Evolutionary conservation across 2,797 vertebrate genomes (phyloP).

Genomic region (Poecilia gillii): DNA sequence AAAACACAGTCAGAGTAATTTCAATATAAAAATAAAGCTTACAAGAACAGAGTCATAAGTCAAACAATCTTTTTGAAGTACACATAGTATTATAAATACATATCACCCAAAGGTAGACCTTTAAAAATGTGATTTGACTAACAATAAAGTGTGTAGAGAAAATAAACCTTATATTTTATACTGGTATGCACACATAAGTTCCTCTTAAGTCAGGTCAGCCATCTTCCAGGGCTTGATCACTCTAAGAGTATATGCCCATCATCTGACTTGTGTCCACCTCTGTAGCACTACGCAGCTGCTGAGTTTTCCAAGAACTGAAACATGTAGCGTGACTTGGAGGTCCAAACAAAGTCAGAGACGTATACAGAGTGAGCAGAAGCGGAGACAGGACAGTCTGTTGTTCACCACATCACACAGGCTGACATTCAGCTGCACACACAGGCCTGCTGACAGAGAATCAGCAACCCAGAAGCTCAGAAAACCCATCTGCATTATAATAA

Average conservation of each 20-base stretch:
- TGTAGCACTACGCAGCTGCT: not conserved
- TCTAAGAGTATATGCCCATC: not conserved
- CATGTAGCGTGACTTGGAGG: not conserved
- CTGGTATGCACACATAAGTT: not conserved
- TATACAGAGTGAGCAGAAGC: not conserved
- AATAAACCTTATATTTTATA: not conserved
- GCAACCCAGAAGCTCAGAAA: not conserved
- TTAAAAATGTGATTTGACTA: not conserved
- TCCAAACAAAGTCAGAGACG: not conserved
- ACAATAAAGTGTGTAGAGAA: not conserved
- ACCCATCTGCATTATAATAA: not conserved
- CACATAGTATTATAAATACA: not conserved
- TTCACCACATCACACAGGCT: not conserved
- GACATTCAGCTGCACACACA: not conserved
- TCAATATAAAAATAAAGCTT: not conserved
- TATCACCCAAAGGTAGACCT: not conserved
- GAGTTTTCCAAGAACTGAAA: not conserved
- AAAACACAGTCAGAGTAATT: not conserved
- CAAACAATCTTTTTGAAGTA: not conserved
- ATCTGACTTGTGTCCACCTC: not conserved
- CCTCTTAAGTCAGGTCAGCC: not conserved
- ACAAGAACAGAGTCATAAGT: not conserved
- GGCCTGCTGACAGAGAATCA: not conserved
- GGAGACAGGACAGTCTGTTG: not conserved
- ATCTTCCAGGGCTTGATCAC: not conserved